These are phyloP conservation scores for Tetramorium bicarinatum DNA, from an alignment of 2,888 invertebrate genomes.

Conservation along the genomic window DNA sequence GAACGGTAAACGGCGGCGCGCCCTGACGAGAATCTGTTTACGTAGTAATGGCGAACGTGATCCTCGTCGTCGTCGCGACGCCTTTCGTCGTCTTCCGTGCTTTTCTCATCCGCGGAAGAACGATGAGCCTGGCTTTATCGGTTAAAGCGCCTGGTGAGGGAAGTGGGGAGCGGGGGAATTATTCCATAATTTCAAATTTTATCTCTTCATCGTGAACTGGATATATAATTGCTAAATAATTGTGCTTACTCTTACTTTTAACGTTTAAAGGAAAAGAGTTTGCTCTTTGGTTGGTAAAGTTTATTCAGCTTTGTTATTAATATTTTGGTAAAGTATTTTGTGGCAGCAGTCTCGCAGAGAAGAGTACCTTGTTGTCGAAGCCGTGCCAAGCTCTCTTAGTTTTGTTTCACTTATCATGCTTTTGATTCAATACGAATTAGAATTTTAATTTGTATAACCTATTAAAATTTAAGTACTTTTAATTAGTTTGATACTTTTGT, in stretches of 20 bases:
- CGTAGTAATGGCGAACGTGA: slow-evolving; percentile 84
- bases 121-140: not conserved
- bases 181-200: slow-evolving; percentile 49
- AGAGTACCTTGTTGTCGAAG: not conserved
- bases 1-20: slow-evolving; percentile 80
- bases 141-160: not conserved
- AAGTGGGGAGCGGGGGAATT: not conserved
- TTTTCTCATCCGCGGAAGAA: not conserved
- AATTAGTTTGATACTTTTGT: not conserved
- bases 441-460: not conserved
- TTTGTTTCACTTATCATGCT: not conserved
- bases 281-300: not conserved
- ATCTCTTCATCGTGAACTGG: not conserved
- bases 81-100: not conserved
- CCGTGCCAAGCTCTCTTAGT: not conserved
- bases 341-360: not conserved
- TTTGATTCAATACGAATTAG: not conserved
- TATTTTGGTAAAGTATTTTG: not conserved
- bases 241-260: slow-evolving; percentile 15
- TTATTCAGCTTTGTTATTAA: not conserved
- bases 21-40: slow-evolving; percentile 83
- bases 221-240: slow-evolving; percentile 56
- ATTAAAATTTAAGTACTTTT: not conserved
- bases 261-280: slow-evolving; percentile 18
- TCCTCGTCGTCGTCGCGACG: slow-evolving; percentile 17